Conservation (phyloP, 2,113 vertebrate species). For the Chaetorhynchus papuensis region DNA sequence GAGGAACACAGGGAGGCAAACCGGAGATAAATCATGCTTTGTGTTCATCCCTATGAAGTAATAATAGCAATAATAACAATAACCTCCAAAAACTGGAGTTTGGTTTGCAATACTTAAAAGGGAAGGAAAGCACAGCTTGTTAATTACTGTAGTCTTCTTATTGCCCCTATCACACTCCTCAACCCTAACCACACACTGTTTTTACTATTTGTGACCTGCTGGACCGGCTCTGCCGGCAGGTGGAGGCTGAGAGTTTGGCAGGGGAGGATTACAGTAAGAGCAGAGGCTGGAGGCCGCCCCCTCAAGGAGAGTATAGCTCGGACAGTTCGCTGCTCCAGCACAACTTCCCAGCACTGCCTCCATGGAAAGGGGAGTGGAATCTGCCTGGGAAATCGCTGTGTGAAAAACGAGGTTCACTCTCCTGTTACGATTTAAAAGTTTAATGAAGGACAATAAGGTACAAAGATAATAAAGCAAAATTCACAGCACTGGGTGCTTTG, state of each 20-base stretch:
- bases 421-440: too few relatives aligned
- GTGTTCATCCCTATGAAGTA: neutral
- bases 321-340: fast-evolving
- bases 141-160: neutral
- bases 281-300: fast-evolving
- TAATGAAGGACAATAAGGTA: too few relatives aligned
- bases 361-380: fast-evolving
- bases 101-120: fast-evolving
- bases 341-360: fast-evolving
- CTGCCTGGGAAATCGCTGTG: fast-evolving
- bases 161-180: fast-evolving
- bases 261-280: neutral
- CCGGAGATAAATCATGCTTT: fast-evolving
- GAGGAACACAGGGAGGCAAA: neutral
- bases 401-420: too few relatives aligned
- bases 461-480: too few relatives aligned
- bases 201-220: neutral
- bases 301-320: fast-evolving
- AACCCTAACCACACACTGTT: fast-evolving
- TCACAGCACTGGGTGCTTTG: too few relatives aligned
- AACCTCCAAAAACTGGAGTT: neutral
- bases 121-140: neutral
- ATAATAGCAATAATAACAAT: neutral
- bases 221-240: too few relatives aligned
- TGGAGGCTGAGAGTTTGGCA: neutral